Percentiles rank a stretch among this genome's conserved stretches.
These are phyloP conservation scores for Nomada lathburiana DNA, from an alignment of 2,888 invertebrate genomes.

Conservation along the genomic window DNA sequence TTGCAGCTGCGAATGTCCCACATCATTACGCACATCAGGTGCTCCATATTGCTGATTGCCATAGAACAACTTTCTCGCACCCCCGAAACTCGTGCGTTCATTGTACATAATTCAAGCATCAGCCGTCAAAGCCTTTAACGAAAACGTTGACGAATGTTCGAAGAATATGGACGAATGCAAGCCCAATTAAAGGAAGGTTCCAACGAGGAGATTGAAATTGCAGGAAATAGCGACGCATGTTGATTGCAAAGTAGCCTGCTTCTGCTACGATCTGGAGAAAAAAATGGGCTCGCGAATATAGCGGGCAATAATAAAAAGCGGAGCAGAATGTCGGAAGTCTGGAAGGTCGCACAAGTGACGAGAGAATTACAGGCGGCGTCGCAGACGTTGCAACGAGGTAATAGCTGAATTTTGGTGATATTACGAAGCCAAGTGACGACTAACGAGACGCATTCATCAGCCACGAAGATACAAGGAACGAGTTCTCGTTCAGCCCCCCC, in stretches of 20 bases:
- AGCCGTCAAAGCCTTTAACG: too few species aligned
- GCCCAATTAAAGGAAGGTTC: not conserved
- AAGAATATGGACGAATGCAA: not conserved
- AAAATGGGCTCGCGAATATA: conserved; percentile 12
- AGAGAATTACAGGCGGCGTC: conserved; percentile 48
- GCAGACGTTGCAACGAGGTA: conserved; percentile 65
- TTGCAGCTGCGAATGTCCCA: not conserved
- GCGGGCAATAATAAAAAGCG: conserved; percentile 1
- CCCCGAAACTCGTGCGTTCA: too few species aligned
- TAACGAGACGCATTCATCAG: conserved; percentile 77
- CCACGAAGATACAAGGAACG: conserved; percentile 71
- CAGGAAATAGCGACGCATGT: not conserved
- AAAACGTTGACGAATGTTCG: not conserved
- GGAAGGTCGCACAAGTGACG: conserved; percentile 11
- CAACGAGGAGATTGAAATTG: not conserved
- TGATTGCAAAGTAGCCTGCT: conserved; percentile 37
- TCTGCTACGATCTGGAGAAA: conserved; percentile 14
- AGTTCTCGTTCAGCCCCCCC: conserved; percentile 40
- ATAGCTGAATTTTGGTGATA: conserved; percentile 73
- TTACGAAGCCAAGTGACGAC: conserved; percentile 71
- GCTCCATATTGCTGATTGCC: conserved; percentile 10
- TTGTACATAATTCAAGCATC: too few species aligned
- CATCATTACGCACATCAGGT: conserved; percentile 31
- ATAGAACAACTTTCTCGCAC: not conserved
- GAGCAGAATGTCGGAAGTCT: conserved; percentile 29